These are phyloP conservation scores for Poecilobothrus nobilitatus DNA, from an alignment of 2,888 invertebrate genomes.

Conservation along the genomic window DNA sequence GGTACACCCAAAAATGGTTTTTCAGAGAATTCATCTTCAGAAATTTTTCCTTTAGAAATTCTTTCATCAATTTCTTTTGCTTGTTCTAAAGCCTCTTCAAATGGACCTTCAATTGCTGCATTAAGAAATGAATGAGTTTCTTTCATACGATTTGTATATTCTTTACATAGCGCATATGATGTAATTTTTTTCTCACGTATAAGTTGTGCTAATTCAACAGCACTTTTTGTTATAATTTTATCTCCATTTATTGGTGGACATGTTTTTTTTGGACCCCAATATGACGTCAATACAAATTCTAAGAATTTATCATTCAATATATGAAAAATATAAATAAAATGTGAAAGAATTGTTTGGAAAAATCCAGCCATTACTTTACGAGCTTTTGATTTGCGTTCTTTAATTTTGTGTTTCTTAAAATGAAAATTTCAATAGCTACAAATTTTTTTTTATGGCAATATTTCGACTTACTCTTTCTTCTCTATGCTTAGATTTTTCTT, in stretches of 20 bases:
- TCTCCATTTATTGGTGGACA: slow-evolving; percentile 31
- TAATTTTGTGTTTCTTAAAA: not conserved
- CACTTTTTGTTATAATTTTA: slow-evolving; percentile 52
- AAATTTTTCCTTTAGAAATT: slow-evolving; percentile 51
- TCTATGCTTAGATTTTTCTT: slow-evolving; percentile 8
- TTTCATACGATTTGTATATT: slow-evolving; percentile 69
- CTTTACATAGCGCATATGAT: slow-evolving; percentile 59
- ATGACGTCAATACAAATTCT: slow-evolving; percentile 35
- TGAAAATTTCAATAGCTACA: not conserved
- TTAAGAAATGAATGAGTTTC: slow-evolving; percentile 64
- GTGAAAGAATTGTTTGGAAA: slow-evolving; percentile 9
- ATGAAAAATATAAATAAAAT: slow-evolving; percentile 26
- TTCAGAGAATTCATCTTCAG: slow-evolving; percentile 54
- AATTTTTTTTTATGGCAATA: not conserved
- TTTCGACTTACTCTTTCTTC: slow-evolving; percentile 5
- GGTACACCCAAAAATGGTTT: slow-evolving; percentile 85
- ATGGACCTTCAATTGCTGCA: slow-evolving; percentile 75
- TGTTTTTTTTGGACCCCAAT: slow-evolving; percentile 31
- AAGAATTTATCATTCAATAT: slow-evolving; percentile 31
- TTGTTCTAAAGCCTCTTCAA: slow-evolving; percentile 65
- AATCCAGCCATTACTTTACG: slow-evolving; percentile 16
- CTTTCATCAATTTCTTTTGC: slow-evolving; percentile 64
- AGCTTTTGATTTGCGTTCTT: slow-evolving; percentile 8
- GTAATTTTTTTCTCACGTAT: slow-evolving; percentile 57
- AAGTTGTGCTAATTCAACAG: slow-evolving; percentile 55